Evolutionary conservation across 2,888 invertebrate species (phyloP), one percentile per base, ranked within the genome.

Genomic region (Tipula confusa): DNA sequence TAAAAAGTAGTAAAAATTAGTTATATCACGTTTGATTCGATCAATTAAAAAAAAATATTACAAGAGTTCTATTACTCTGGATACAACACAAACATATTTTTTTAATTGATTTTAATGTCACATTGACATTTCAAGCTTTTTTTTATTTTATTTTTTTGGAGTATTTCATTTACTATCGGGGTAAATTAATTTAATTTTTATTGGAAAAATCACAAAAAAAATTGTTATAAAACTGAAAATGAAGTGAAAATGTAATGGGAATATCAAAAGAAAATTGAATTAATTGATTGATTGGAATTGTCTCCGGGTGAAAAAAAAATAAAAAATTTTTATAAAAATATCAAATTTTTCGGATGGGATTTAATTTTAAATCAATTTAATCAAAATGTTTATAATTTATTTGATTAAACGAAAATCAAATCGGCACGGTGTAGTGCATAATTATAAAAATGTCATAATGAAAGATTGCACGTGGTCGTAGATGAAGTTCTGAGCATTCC

Each of bases 241-340:
- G 29, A 79, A 79, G 28, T 79, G 29, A 28, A 29, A 28, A 28
- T 79, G 29, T 79, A 79, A 79, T 79, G 9, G 11, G n/a, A 79
- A 79, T 29, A 6, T 7, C n/a, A 29, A 80, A 15, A 29, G 7
- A 80, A 29, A 31, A 80, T 29, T 80, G 29, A 80, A 29, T 29
- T 29, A 80, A 80, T 80, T 80, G 80, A 80, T 80, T 80, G 80
- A 80, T 11, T 80, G 29, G 24, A 64, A 24, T 24, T 64, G 18
- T 64, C 24, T 18, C 64, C 64, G 64, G 24, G 64, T 4, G 13
- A 24, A 64, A 18, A 64, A 64, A 64, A 24, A 24, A 24, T 24
- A 43, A 15, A 43, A 15, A 15, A 64, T 24, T 64, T 64, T 64
- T 64, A 24, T 64, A 64, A 64, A 33, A 64, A 64, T 64, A 64